Evolutionary conservation across 2,888 invertebrate genomes (phyloP).

Genomic region (Epiblema foenella): DNA sequence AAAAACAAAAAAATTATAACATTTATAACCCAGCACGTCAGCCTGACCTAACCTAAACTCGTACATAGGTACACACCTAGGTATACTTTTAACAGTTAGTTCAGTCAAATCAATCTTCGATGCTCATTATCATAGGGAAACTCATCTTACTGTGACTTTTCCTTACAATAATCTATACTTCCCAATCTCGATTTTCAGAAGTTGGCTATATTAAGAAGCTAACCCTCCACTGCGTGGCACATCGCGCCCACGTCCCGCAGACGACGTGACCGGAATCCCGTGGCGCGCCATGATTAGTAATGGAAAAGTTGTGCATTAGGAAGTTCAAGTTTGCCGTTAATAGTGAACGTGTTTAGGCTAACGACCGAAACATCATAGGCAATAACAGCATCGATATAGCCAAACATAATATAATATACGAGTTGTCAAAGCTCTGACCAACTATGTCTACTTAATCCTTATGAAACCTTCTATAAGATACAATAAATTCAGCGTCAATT

Average conservation of each 20-base stretch:
- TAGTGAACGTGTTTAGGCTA: slow-evolving; percentile 5
- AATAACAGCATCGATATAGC: background rate
- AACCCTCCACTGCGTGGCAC: slow-evolving; percentile 15
- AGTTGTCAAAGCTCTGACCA: background rate
- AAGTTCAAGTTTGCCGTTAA: slow-evolving; percentile 30
- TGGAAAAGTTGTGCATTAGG: slow-evolving; percentile 27
- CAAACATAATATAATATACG: background rate
- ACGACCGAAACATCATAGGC: background rate
- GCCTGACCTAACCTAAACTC: too few species aligned
- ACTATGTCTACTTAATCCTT: background rate
- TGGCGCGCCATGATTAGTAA: slow-evolving; percentile 17
- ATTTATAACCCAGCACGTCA: too few species aligned
- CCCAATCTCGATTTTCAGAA: slow-evolving; percentile 6
- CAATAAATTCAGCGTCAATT: background rate
- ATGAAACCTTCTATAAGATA: background rate
- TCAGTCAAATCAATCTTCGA: too few species aligned
- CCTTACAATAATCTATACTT: background rate
- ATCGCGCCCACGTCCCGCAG: slow-evolving; percentile 18
- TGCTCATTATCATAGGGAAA: too few species aligned
- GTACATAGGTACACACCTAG: background rate
- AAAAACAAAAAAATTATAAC: too few species aligned
- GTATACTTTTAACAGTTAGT: background rate
- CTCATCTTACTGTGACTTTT: background rate
- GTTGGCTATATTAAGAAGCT: slow-evolving; percentile 13
- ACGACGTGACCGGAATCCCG: slow-evolving; percentile 37